Conservation (phyloP, 64 coral and sea anemone species). For the Acropora yongei region DNA sequence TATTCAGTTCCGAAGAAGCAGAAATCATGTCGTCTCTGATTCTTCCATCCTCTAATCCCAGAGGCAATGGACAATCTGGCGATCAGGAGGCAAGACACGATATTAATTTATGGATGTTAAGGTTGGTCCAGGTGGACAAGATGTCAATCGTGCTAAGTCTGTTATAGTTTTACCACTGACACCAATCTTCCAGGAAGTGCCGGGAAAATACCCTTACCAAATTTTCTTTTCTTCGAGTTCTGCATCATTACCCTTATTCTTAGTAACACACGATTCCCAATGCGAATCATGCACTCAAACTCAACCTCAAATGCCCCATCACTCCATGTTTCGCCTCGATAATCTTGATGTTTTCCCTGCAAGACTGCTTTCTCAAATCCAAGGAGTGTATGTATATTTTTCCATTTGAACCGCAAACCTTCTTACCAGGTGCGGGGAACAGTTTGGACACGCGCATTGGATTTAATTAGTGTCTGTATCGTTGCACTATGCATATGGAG, state of each 20-base stretch:
- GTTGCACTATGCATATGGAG: not conserved
- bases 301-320: too few species aligned
- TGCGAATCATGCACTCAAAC: too few species aligned
- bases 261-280: too few species aligned
- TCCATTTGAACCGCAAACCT: constrained; percentile 26
- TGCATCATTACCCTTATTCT: too few species aligned
- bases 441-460: not conserved
- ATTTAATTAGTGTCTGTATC: not conserved
- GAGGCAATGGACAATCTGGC: not conserved
- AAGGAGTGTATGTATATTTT: constrained; percentile 26
- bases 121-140: too few species aligned
- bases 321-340: not conserved
- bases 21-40: not conserved
- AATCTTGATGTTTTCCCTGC: not conserved
- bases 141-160: too few species aligned
- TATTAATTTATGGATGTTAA: too few species aligned
- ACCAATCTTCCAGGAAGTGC: too few species aligned
- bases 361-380: not conserved
- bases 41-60: constrained; percentile 2
- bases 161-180: too few species aligned
- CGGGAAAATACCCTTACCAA: too few species aligned
- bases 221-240: too few species aligned
- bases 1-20: constrained; percentile 15
- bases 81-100: not conserved
- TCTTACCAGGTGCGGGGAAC: not conserved